A percentile compares a stretch with the other conserved stretches of the same genome.
phyloP scores from a whole-genome alignment of 2,113 vertebrate species.

The Rhombomys opimus region DNA sequence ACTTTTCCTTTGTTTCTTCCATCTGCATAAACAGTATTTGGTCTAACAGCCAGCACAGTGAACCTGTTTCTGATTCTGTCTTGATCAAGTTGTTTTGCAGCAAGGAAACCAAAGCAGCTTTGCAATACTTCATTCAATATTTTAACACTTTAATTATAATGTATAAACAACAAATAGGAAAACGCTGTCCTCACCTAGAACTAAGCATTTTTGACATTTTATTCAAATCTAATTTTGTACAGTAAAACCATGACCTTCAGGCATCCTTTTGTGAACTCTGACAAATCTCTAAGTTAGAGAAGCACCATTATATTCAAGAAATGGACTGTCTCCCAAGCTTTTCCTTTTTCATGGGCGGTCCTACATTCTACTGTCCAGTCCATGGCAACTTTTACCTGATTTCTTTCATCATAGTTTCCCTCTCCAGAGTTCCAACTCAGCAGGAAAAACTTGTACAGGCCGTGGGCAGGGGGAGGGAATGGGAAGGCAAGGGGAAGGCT shows the following conservation, averaged over 20 bases:
- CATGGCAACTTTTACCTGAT: background rate
- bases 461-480: background rate
- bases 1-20: background rate
- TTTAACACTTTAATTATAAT: background rate
- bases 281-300: background rate
- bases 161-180: background rate
- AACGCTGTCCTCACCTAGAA: background rate
- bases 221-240: background rate
- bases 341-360: background rate
- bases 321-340: background rate
- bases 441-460: background rate
- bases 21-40: background rate
- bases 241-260: background rate
- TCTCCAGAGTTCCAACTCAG: background rate
- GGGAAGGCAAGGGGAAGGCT: fast-evolving
- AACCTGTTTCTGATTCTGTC: background rate
- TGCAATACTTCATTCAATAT: background rate
- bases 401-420: background rate
- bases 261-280: background rate
- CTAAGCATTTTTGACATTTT: slow-evolving; percentile 6
- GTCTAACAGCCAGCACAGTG: background rate
- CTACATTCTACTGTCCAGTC: background rate
- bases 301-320: background rate
- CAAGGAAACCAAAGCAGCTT: background rate
- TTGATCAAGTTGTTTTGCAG: background rate